Conservation (phyloP, 2,888 invertebrate species). For the Clistopyga incitator region DNA sequence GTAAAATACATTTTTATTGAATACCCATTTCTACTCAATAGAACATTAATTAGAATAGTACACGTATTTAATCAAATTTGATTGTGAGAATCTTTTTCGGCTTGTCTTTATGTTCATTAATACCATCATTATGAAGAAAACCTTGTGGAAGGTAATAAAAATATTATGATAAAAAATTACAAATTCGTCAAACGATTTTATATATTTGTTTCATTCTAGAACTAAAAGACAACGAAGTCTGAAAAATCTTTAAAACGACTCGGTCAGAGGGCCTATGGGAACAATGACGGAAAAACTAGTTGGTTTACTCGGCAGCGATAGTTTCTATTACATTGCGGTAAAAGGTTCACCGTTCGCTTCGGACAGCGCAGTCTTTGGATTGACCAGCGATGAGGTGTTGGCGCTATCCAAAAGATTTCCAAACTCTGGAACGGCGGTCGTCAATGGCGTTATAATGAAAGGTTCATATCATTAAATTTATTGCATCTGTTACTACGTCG, state of each 20-base stretch:
- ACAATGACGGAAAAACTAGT: conserved; percentile 75
- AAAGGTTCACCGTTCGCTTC: conserved; percentile 92
- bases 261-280: conserved; percentile 52
- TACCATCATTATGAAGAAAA: background rate
- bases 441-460: conserved; percentile 91
- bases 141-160: background rate
- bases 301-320: conserved; percentile 85
- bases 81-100: background rate
- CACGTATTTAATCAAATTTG: background rate
- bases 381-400: conserved; percentile 89
- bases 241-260: conserved; percentile 58
- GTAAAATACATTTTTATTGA: too few relatives aligned
- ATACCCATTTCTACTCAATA: too few relatives aligned
- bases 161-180: background rate
- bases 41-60: too few relatives aligned
- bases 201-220: conserved; percentile 73
- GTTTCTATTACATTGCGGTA: conserved; percentile 90
- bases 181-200: background rate
- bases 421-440: conserved; percentile 87
- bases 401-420: conserved; percentile 90
- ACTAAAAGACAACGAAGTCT: conserved; percentile 80
- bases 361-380: conserved; percentile 91
- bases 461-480: conserved; percentile 79
- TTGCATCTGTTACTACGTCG: background rate
- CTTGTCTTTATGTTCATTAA: background rate